A percentile compares a stretch with the other conserved stretches of the same genome.
Evolutionary conservation across 2,888 invertebrate genomes (phyloP).

Genomic region (Zootermopsis nevadensis): DNA sequence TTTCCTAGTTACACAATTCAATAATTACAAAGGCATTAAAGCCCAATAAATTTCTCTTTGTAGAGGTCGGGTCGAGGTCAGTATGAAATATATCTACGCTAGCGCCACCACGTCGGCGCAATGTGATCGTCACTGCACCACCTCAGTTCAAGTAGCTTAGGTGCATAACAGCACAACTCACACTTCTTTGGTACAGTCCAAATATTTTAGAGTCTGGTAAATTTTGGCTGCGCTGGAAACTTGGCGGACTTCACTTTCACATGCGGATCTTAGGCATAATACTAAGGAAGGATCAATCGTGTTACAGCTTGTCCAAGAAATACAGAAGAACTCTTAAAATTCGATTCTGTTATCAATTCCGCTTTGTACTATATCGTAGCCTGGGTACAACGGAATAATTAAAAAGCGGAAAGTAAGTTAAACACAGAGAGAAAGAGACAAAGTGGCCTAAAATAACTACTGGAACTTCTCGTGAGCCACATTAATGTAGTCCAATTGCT

Average conservation of each 20-base stretch:
- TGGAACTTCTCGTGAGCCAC: no score
- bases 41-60: conserved; percentile 5
- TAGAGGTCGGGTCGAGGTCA: conserved; percentile 2
- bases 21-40: background rate
- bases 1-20: conserved; percentile 6
- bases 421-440: no score
- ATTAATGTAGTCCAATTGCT: no score
- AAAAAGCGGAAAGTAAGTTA: no score
- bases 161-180: background rate
- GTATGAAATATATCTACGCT: background rate
- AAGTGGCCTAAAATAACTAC: no score
- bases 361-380: no score
- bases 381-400: no score
- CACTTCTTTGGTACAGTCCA: background rate
- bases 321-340: no score
- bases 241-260: background rate
- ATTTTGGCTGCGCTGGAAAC: background rate
- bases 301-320: no score
- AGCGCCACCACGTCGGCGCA: conserved; percentile 3
- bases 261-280: no score
- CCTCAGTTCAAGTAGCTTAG: background rate
- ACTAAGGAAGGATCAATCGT: no score
- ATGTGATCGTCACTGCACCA: background rate
- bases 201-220: background rate
- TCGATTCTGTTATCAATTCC: no score